Conservation (phyloP, 2,113 vertebrate genomes). For the Eurypyga helias region DNA sequence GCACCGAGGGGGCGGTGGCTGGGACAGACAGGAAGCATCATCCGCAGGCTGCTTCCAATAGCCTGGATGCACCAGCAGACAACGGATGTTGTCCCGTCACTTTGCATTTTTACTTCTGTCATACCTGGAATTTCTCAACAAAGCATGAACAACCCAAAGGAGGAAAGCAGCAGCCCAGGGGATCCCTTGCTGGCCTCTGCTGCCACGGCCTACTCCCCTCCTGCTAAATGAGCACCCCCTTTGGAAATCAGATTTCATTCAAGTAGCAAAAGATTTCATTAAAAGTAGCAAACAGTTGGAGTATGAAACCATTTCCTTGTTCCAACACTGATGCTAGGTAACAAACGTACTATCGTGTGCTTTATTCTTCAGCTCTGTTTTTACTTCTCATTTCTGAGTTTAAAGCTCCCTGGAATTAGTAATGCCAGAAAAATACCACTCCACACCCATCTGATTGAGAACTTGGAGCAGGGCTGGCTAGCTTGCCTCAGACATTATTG, state of each 20-base stretch:
- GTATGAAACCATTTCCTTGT: neutral
- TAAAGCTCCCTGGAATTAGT: neutral
- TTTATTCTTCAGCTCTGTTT: neutral
- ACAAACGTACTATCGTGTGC: neutral
- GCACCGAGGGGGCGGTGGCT: neutral
- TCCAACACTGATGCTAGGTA: neutral
- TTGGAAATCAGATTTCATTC: neutral
- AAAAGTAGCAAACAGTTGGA: neutral
- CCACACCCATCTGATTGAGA: rapidly evolving
- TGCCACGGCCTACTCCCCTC: neutral
- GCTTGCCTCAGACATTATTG: neutral
- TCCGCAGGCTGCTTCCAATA: neutral
- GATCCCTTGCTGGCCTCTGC: constrained; percentile 49
- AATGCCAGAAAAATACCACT: neutral
- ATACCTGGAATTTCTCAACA: neutral
- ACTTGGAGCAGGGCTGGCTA: rapidly evolving
- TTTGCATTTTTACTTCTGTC: neutral
- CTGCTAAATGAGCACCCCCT: neutral
- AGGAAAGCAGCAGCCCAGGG: neutral
- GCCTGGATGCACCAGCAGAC: neutral
- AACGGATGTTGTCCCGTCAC: neutral
- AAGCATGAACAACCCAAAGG: neutral
- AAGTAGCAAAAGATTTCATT: neutral
- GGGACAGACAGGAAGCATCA: neutral
- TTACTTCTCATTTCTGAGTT: neutral